Conservation (phyloP, 2,113 vertebrate genomes). For the Spea multiplicata region DNA sequence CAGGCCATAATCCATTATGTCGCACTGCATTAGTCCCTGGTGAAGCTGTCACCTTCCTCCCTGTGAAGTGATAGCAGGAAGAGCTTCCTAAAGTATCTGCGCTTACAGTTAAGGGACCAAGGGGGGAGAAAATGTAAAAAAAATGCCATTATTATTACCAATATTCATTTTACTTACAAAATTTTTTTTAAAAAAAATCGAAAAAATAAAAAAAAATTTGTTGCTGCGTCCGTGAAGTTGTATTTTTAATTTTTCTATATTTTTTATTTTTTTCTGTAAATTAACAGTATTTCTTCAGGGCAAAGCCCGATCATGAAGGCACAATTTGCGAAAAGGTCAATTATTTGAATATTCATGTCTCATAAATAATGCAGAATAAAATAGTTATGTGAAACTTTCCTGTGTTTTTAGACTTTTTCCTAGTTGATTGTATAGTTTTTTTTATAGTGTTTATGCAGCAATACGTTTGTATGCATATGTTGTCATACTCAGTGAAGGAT, state of each 20-base stretch:
- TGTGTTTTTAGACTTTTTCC: too few relatives aligned
- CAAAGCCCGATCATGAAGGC: not conserved
- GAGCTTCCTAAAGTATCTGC: constrained; percentile 66
- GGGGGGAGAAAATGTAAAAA: constrained; percentile 45
- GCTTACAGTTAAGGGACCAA: constrained; percentile 2
- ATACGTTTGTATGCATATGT: too few relatives aligned
- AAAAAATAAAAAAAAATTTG: constrained; percentile 39
- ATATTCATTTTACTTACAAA: constrained; percentile 53
- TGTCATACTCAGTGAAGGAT: too few relatives aligned
- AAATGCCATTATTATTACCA: constrained; percentile 63
- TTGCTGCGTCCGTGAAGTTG: constrained; percentile 57
- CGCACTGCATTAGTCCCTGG: constrained; percentile 94
- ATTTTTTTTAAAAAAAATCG: constrained; percentile 27
- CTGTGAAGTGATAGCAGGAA: constrained; percentile 84
- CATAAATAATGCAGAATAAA: not conserved
- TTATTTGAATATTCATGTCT: constrained; percentile 26
- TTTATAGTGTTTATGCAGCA: too few relatives aligned
- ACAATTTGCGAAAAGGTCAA: constrained; percentile 32
- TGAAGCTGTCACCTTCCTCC: constrained; percentile 90
- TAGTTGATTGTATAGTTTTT: too few relatives aligned
- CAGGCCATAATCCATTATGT: constrained; percentile 97
- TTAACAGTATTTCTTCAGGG: constrained; percentile 1
- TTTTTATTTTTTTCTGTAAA: constrained; percentile 25
- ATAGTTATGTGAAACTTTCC: too few relatives aligned
- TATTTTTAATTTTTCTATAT: constrained; percentile 52